Evolutionary conservation across 2,888 invertebrate species (phyloP), one percentile per base, ranked within the genome.

Genomic region (Anaspis maculata): DNA sequence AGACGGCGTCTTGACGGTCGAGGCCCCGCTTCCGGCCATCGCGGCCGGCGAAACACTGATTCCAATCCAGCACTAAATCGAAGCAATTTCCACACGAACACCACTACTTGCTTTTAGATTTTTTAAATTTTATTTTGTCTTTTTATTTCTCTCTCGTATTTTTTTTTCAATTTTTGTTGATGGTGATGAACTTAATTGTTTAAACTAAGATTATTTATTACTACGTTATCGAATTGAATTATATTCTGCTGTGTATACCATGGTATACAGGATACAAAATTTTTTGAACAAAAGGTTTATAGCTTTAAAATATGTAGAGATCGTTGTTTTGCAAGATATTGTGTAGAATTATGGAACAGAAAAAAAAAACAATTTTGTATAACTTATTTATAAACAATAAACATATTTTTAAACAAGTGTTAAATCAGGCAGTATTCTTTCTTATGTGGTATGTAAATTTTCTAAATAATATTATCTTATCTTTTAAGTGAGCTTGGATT

Each of bases 1-100:
- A 66, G 94, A 95, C 62, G 97, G 97, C 25, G 90, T 96, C 15
- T 74, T 97, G 41, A 94, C 95, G 19, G 95, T 97, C 27, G 94
- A 95, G 64, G 96, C 96, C 13, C 96, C 96, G 2, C 73, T 97
- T 60, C 96, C 96, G 15, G 85, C 89, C 38, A 74, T 86, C 46
- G 80, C 79, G 43, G 74, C 78, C 52, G 83, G 83, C 49, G 87
- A 87, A 67, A 81, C 82, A 61, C 73, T 82, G 67, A 87, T 88
- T 71, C 85, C 88, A 56, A 86, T 88, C 56, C 80, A 83, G 49
- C 77, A 77, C 53, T 74, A 74, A 59, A 31, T 28, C 15, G 19
- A 9, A n/a, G 13, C n/a, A 15, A 10, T 7, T 9, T 2, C 14
- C 13, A 14, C 11, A 11, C 15, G 4, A 3, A 11, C 10, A 16